Conservation (phyloP, 2,113 vertebrate genomes). For the Nicator chloris region DNA sequence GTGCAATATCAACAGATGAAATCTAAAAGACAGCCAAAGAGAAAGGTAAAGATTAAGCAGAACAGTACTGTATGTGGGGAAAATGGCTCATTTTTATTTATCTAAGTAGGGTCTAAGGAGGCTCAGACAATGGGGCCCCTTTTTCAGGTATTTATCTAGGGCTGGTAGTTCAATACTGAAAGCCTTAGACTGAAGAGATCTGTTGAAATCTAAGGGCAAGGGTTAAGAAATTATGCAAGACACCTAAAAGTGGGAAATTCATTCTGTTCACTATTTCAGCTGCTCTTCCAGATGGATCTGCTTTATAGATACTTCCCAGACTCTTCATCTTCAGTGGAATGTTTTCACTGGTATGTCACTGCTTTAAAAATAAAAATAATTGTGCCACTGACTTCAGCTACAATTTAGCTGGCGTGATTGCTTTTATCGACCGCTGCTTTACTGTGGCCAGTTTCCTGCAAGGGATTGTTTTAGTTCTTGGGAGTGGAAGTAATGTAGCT, state of each 20-base stretch:
- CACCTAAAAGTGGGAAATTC: constrained; percentile 58
- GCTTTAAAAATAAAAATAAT: constrained; percentile 45
- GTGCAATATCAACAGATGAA: constrained; percentile 45
- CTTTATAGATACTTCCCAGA: constrained; percentile 42
- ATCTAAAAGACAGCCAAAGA: constrained; percentile 37
- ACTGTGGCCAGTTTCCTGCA: neutral
- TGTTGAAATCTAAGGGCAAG: constrained; percentile 42
- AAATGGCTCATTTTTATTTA: neutral
- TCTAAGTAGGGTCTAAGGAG: neutral
- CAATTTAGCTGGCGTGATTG: constrained; percentile 31
- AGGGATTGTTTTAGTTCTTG: constrained; percentile 23
- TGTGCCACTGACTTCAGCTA: constrained; percentile 13
- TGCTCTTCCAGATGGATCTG: constrained; percentile 63
- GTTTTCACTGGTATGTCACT: constrained; percentile 49
- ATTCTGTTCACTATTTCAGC: constrained; percentile 54
- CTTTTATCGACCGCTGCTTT: constrained; percentile 44
- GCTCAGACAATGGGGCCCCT: neutral
- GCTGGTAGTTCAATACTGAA: neutral
- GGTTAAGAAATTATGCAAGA: constrained; percentile 62
- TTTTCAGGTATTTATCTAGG: neutral
- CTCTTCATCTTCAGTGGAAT: constrained; percentile 52
- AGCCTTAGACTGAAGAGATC: constrained; percentile 8
- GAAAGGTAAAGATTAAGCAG: constrained; percentile 17
- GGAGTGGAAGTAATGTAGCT: constrained; percentile 30
- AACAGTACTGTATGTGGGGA: neutral